These are phyloP conservation scores for Drosophila putrida DNA, from an alignment of 2,888 invertebrate species.

Conservation along the genomic window DNA sequence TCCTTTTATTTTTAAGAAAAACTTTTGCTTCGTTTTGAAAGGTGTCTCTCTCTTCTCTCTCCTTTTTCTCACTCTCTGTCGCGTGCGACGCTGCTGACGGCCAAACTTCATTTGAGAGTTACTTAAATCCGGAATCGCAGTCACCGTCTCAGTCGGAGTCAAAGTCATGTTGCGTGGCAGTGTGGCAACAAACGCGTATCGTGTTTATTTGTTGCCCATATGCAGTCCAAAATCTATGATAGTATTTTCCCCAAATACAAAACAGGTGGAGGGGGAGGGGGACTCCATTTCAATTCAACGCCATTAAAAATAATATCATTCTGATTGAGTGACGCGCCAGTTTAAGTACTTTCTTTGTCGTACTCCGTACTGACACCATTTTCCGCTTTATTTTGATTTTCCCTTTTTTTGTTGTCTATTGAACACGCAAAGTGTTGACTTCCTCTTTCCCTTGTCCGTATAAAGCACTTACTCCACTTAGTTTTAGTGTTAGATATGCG, in stretches of 20 bases:
- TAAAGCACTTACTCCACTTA: constrained; percentile 6
- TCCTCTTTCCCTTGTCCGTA: not conserved
- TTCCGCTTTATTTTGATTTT: constrained; percentile 62
- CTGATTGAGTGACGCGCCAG: constrained; percentile 80
- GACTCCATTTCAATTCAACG: constrained; percentile 53
- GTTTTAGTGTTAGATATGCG: not conserved
- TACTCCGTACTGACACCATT: constrained; percentile 76
- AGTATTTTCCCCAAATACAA: not conserved
- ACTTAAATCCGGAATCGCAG: constrained; percentile 10
- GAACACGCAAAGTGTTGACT: constrained; percentile 76
- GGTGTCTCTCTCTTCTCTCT: not conserved
- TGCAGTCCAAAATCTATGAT: constrained; percentile 12
- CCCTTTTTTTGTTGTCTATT: constrained; percentile 47
- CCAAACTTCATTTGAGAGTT: constrained; percentile 61
- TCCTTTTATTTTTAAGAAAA: constrained; percentile 21
- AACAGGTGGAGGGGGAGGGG: not conserved
- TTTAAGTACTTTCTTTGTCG: constrained; percentile 76
- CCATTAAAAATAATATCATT: constrained; percentile 82
- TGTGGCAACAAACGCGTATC: constrained; percentile 54
- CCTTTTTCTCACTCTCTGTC: constrained; percentile 20
- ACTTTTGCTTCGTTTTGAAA: too few species aligned
- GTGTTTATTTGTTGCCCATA: constrained; percentile 63
- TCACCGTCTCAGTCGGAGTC: constrained; percentile 6
- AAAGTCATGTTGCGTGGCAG: constrained; percentile 62
- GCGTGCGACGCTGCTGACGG: constrained; percentile 65